A percentile compares a stretch with the other conserved stretches of the same genome.
Evolutionary conservation across 2,888 invertebrate species (phyloP).

Genomic region (Trypoxylon attenuatum): DNA sequence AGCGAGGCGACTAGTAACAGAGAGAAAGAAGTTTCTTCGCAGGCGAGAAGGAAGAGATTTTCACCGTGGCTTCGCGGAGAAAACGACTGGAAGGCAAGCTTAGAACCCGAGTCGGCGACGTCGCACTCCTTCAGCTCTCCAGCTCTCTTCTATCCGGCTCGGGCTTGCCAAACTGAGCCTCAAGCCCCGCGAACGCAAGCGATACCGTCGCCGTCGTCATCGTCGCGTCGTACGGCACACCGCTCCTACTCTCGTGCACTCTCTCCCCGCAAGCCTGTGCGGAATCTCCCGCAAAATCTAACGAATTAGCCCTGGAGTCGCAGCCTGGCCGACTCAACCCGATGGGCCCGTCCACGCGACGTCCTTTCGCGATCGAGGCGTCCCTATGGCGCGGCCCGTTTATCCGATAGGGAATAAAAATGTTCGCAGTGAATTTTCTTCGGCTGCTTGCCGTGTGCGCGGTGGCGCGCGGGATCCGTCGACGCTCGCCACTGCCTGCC

Average conservation of each 20-base stretch:
- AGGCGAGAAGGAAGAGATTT: slow-evolving; percentile 30
- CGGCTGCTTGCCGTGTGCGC: slow-evolving; percentile 61
- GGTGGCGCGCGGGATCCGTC: slow-evolving; percentile 51
- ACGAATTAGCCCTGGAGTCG: slow-evolving; percentile 29
- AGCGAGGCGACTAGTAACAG: background rate
- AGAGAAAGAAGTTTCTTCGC: slow-evolving; percentile 22
- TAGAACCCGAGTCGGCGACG: slow-evolving; percentile 21
- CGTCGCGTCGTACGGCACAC: slow-evolving; percentile 28
- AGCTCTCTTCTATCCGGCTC: background rate
- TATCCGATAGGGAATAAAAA: slow-evolving; percentile 60
- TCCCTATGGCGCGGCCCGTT: slow-evolving; percentile 47
- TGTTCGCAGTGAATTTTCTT: slow-evolving; percentile 71
- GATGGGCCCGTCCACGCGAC: slow-evolving; percentile 22
- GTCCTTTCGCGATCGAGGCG: slow-evolving; percentile 48
- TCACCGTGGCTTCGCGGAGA: slow-evolving; percentile 37
- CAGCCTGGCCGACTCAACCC: slow-evolving; percentile 18
- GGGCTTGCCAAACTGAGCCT: background rate
- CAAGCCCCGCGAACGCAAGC: background rate
- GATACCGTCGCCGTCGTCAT: slow-evolving; percentile 34
- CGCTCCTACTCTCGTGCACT: slow-evolving; percentile 23
- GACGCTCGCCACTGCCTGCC: slow-evolving; percentile 46
- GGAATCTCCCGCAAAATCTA: slow-evolving; percentile 55
- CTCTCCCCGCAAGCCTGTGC: slow-evolving; percentile 44
- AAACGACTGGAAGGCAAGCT: slow-evolving; percentile 32
- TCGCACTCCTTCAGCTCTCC: background rate